Evolutionary conservation across 2,113 vertebrate genomes (phyloP).

Genomic region (Gopherus evgoodei): DNA sequence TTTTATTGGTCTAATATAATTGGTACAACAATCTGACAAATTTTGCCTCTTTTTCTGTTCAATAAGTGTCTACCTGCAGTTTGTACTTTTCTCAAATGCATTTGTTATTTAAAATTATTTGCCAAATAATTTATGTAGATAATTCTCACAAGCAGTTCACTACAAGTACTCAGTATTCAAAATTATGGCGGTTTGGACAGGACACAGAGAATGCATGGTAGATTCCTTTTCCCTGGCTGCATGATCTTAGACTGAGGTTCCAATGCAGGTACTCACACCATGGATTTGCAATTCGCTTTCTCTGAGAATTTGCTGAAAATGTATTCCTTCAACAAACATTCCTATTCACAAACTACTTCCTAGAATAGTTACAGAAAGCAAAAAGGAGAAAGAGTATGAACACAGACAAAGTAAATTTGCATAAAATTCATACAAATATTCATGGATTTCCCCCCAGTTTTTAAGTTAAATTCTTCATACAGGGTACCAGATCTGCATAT

Average conservation of each 20-base stretch:
- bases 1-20: no score
- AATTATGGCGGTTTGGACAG: not conserved
- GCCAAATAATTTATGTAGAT: not conserved
- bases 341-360: slow-evolving; percentile 1
- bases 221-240: not conserved
- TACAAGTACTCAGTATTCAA: not conserved
- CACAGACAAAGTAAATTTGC: not conserved
- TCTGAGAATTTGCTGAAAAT: not conserved
- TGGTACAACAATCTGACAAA: not conserved
- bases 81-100: not conserved
- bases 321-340: slow-evolving; percentile 46
- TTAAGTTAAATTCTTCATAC: not conserved
- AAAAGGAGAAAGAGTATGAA: not conserved
- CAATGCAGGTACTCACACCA: not conserved
- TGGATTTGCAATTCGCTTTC: slow-evolving; percentile 39
- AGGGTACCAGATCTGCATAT: no score
- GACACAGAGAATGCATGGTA: not conserved
- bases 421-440: not conserved
- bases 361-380: slow-evolving; percentile 32
- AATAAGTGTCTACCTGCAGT: not conserved
- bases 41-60: not conserved
- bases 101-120: not conserved
- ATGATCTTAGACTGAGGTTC: not conserved
- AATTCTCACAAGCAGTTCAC: not conserved
- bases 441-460: not conserved